Percentiles rank a stretch among this genome's conserved stretches.
Conservation (phyloP, 2,797 vertebrate species). For the Merluccius polli region DNA sequence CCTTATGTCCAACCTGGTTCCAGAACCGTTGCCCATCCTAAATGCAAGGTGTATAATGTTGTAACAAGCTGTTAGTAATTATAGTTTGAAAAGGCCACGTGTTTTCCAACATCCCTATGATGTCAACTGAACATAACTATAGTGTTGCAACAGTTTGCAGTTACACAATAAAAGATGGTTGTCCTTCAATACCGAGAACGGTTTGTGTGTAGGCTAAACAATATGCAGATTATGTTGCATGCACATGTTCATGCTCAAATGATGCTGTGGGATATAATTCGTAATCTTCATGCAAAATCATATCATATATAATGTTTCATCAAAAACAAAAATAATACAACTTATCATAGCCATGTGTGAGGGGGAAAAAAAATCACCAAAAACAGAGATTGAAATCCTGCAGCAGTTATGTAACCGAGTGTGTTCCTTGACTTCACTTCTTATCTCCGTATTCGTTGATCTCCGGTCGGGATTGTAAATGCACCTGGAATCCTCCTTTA, state of each 20-base stretch:
- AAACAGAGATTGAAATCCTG: conserved; percentile 15
- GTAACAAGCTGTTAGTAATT: too few species aligned
- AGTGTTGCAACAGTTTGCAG: neutral
- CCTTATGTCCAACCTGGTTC: neutral
- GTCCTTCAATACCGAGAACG: neutral
- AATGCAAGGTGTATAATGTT: neutral
- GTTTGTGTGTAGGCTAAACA: neutral
- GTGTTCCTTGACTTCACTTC: conserved; percentile 32
- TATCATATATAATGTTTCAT: neutral
- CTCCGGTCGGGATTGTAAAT: conserved; percentile 20
- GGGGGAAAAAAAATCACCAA: neutral
- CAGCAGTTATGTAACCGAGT: conserved; percentile 40
- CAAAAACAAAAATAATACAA: neutral
- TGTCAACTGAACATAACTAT: neutral
- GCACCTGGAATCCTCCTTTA: conserved; percentile 31
- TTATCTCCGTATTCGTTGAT: conserved; percentile 34
- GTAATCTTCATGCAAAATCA: neutral
- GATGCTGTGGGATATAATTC: neutral
- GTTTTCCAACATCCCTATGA: neutral
- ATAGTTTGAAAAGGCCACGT: neutral
- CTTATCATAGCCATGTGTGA: neutral
- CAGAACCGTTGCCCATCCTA: neutral
- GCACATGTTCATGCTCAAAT: neutral
- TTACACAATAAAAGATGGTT: neutral
- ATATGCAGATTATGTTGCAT: neutral